Evolutionary conservation across 2,113 vertebrate species (phyloP).

Genomic region (Bostrychus sinensis): DNA sequence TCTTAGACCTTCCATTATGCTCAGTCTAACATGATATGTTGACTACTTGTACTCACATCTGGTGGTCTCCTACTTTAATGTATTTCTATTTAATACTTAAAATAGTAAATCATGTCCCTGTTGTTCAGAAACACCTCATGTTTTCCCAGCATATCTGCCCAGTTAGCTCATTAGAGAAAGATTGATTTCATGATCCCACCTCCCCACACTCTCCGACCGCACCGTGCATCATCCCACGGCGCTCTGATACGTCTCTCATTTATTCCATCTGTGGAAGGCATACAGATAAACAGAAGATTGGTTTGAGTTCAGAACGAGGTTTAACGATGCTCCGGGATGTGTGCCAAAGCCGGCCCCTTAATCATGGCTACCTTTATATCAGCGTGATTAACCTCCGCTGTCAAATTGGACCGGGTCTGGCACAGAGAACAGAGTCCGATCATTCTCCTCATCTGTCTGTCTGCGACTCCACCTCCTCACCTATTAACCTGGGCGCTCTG

Average conservation of each 20-base stretch:
- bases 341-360: constrained; percentile 44
- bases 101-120: too few relatives aligned
- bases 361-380: constrained; percentile 43
- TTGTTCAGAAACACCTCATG: background rate
- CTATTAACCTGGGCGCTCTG: constrained; percentile 30
- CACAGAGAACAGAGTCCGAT: constrained; percentile 3
- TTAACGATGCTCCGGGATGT: constrained; percentile 37
- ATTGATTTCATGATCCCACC: background rate
- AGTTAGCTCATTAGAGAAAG: background rate
- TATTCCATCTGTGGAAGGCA: background rate
- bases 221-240: too few relatives aligned
- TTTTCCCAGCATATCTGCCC: background rate
- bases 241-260: background rate
- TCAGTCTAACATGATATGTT: too few relatives aligned
- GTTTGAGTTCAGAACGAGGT: constrained; percentile 30
- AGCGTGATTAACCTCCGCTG: constrained; percentile 43
- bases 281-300: constrained; percentile 1
- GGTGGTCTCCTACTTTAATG: too few relatives aligned
- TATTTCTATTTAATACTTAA: too few relatives aligned
- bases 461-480: background rate
- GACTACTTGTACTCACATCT: too few relatives aligned
- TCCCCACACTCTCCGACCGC: background rate
- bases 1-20: too few relatives aligned
- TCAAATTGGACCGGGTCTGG: constrained; percentile 38
- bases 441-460: constrained; percentile 35